Evolutionary conservation across 2,888 invertebrate species (phyloP).

Genomic region (Eupithecia vulgata): DNA sequence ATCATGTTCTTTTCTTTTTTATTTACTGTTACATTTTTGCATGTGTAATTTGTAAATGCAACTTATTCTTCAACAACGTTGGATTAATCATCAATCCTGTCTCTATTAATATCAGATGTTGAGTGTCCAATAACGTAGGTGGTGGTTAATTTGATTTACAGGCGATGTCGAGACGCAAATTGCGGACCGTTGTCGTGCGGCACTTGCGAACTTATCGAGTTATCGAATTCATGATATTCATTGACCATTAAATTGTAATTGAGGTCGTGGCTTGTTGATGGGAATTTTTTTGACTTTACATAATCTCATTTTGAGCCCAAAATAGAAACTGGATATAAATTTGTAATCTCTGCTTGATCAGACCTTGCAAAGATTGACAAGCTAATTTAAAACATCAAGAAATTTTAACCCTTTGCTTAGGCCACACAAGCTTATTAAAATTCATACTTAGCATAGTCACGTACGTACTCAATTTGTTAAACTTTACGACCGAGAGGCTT

Average conservation of each 20-base stretch:
- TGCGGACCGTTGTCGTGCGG: constrained; percentile 43
- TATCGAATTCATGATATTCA: constrained; percentile 34
- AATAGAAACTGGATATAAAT: not conserved
- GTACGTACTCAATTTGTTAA: not conserved
- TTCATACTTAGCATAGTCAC: not conserved
- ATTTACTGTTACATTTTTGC: not conserved
- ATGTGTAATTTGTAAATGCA: not conserved
- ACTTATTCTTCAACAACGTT: not conserved
- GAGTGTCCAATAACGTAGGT: constrained; percentile 46
- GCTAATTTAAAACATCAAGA: not conserved
- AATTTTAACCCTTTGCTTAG: not conserved
- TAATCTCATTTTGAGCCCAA: not conserved
- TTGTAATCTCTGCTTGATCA: not conserved
- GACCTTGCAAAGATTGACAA: no score
- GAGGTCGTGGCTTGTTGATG: constrained; percentile 20
- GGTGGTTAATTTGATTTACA: constrained; percentile 65
- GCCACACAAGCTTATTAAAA: not conserved
- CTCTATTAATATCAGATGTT: constrained; percentile 48
- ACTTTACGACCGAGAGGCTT: constrained; percentile 28
- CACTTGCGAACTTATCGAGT: constrained; percentile 34
- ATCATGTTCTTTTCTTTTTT: not conserved
- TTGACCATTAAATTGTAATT: constrained; percentile 35
- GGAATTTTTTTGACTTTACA: constrained; percentile 15
- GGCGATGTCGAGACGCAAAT: constrained; percentile 50
- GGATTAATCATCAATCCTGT: constrained; percentile 18